phyloP scores from a whole-genome alignment of 2,797 vertebrate species.

The Caiman crocodilus region DNA sequence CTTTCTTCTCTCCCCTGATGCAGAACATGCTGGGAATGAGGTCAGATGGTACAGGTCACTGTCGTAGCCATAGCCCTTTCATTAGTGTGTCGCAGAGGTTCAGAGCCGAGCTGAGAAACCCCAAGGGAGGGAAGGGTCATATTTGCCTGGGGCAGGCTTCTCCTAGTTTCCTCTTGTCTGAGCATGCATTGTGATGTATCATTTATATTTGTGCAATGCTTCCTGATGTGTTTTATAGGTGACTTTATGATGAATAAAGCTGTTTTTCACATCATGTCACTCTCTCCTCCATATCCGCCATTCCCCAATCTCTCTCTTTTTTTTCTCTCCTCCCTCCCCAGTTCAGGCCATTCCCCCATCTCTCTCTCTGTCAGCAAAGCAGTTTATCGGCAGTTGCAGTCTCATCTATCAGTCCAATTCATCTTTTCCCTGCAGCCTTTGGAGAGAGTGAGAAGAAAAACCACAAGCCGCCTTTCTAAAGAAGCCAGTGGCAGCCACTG shows the following conservation, averaged over 20 bases:
- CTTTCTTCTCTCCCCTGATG: no score
- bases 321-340: not conserved
- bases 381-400: slow-evolving; percentile 67
- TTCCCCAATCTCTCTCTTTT: not conserved
- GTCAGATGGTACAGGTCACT: no score
- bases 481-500: slow-evolving; percentile 78
- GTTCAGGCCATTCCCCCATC: not conserved
- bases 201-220: not conserved
- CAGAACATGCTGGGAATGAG: no score
- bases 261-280: not conserved
- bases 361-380: slow-evolving; percentile 53
- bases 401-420: slow-evolving; percentile 72
- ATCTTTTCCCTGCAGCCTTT: slow-evolving; percentile 68
- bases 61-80: no score
- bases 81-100: not conserved
- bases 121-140: not conserved
- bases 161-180: slow-evolving; percentile 40
- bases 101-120: rapidly evolving
- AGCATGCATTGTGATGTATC: slow-evolving; percentile 13
- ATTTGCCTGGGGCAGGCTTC: not conserved
- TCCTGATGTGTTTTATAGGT: not conserved
- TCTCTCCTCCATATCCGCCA: not conserved
- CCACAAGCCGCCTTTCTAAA: slow-evolving; percentile 72
- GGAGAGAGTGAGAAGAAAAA: slow-evolving; percentile 60
- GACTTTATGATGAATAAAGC: not conserved